Base-by-base conservation (phyloP, 2,797 vertebrate genomes). In the Psittacula echo region DNA sequence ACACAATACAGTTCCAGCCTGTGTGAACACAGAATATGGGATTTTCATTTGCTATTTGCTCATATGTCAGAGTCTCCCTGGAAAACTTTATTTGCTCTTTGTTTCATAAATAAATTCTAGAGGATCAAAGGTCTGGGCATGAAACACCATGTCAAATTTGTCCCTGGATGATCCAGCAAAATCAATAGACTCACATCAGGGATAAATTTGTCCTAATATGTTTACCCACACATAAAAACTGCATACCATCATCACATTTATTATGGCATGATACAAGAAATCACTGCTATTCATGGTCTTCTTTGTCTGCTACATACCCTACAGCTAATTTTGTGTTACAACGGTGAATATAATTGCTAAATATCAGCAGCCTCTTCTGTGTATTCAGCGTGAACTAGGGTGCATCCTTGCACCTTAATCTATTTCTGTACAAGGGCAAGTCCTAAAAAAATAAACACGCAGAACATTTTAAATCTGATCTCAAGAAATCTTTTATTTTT, bases 141-240 rank as follows among this genome's bases (percentile, higher is more conserved):
- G 48, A 89, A 93, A 65, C 32, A 47, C 9, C 19, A 47, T 5
- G 18, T 51, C 1, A 95, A 85, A 92, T 85, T 45, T 85, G 12
- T 77, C 48, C 78, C 68, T 83, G 27, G 76, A 77, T 72, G 45
- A 83, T 60, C 68, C 47, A 83, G 48, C 14, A 87, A 87, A 94
- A 92, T 94, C 72, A 83, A 87, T 83, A 89, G 34, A 88, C n/a
- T 82, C 18, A 58, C 73, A 64, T 89, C 56, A 89, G 85, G 58
- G 86, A 87, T 74, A 87, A 65, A 92, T 95, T 92, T 71, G 4
- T 80, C 58, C 45, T 93, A 67, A 85, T 86, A 47, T 53, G 30
- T 82, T 90, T 93, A 72, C 15, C 32, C 65, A 80, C 45, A 87
- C 39, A 85, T 85, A 82, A 90, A 89, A 92, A 42, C 56, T 56